Percentiles rank a stretch among this genome's conserved stretches.
phyloP scores from a whole-genome alignment of 2,113 vertebrate genomes.

The Perca flavescens region DNA sequence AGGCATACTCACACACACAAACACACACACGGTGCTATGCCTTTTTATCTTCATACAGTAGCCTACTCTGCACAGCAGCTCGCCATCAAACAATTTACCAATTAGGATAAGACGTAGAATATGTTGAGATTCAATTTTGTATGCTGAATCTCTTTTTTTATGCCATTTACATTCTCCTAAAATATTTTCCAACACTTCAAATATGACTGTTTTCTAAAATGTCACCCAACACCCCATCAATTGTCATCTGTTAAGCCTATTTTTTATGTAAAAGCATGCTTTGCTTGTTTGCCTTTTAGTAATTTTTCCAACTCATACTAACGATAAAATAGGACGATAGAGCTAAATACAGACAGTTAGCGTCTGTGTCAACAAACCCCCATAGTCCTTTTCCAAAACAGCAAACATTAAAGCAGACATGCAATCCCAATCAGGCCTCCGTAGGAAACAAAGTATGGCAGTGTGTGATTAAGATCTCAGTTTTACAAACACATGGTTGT shows the following conservation, averaged over 20 bases:
- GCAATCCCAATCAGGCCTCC: slow-evolving; percentile 31
- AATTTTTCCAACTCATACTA: background rate
- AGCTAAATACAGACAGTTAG: slow-evolving; percentile 20
- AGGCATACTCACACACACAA: background rate
- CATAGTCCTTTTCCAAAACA: slow-evolving; percentile 16
- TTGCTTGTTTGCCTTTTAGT: slow-evolving; percentile 3
- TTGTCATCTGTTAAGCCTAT: background rate
- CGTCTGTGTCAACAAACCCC: slow-evolving; percentile 16
- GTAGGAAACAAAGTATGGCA: slow-evolving; percentile 27
- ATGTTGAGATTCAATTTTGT: background rate
- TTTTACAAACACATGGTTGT: slow-evolving; percentile 51
- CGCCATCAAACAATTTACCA: slow-evolving; percentile 36
- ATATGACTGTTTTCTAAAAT: slow-evolving; percentile 2
- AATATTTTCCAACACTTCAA: background rate
- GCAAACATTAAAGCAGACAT: slow-evolving; percentile 33
- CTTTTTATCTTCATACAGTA: no score
- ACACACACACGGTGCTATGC: no score
- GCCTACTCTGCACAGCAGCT: background rate
- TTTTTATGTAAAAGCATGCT: slow-evolving; percentile 11
- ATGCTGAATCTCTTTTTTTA: background rate
- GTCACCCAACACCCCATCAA: background rate
- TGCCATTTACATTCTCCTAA: background rate
- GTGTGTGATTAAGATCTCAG: slow-evolving; percentile 38
- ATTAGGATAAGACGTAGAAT: slow-evolving; percentile 22
- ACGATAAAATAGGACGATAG: background rate